Base-by-base conservation (phyloP, 2,797 vertebrate genomes). In the Chaunax sp. region DNA sequence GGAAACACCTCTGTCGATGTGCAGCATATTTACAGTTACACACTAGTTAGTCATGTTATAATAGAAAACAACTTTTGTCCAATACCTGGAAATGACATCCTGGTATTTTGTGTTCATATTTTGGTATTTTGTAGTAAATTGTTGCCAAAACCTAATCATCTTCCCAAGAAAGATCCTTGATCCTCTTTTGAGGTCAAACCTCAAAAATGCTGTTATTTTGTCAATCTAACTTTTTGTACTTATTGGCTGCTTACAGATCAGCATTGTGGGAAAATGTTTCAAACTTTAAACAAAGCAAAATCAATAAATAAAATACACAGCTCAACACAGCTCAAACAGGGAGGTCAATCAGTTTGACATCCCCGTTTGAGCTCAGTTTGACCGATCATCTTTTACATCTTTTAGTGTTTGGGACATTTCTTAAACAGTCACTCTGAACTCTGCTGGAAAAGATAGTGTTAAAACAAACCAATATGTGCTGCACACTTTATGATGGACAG, bases 151-250 rank as follows among this genome's bases (percentile, higher is more conserved):
- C 47, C 2, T 3, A 6, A 15, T 30, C 2, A 18, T 11, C 14
- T 20, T 37, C 14, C 18, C 15, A 38, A 23, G 2, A 3, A 40
- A 20, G 18, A n/a, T n/a, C n/a, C n/a, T n/a, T n/a, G n/a, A n/a
- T n/a, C n/a, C n/a, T n/a, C n/a, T n/a, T n/a, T n/a, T n/a, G n/a
- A n/a, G n/a, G n/a, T n/a, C n/a, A n/a, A n/a, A n/a, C n/a, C n/a
- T n/a, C n/a, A n/a, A n/a, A 22, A 41, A 57, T 20, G 30, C 16
- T 15, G 2, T 66, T 40, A 49, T 33, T 49, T 57, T 33, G 37
- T 25, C 22, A 4, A 26, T 6, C 40, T 40, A 10, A 26, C 3
- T 22, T 20, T 18, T 4, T 9, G 30, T 56, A 2, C 20, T 28
- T 13, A 28, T 41, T 57, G 8, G 25, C 14, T 5, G 4, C 18